Base-by-base conservation (phyloP, 2,797 vertebrate species). In the Paratrypauchen microcephalus region DNA sequence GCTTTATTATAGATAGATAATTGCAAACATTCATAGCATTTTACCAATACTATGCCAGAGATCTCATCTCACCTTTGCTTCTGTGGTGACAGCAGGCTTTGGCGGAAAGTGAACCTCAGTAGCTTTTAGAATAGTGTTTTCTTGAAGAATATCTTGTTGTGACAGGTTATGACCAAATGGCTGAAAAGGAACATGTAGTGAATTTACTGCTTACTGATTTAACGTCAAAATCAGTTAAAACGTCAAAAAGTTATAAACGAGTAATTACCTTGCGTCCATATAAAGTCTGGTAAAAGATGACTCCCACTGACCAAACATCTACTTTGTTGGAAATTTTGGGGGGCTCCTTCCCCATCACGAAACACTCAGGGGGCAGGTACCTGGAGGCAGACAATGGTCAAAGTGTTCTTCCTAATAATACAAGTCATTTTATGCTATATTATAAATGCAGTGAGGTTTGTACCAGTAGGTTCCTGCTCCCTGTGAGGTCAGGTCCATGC, bases 241-340 rank as follows among this genome's bases (percentile, higher is more conserved):
- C n/a, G n/a, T n/a, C n/a, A n/a, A 0, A 18, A 66, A 9, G 52
- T 52, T 19, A 64, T 26, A 6, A 69, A 15, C 4, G 28, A 21
- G 3, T 24, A 4, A 30, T 79, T 92, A 98, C 96, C 95, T 98
- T 98, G 79, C 95, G 95, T 80, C 97, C 97, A 74, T 97, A 98
- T 21, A 98, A 93, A 92, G 96, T 97, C 87, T 98, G 97, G 87
- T 97, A 98, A 89, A 98, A 98, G 90, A 98, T 98, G 78, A 98
- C 96, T 68, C 97, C 97, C 63, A 98, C 95, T 68, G 97, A 97
- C 97, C 97, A 98, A 71, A 98, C 97, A 11, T 98, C 97, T 60
- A 98, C 97, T 88, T 98, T 98, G 90, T 97, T 98, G 83, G 97
- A 98, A 91, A 98, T 98, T 92, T 98, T 98, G 60, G 96, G 96